Evolutionary conservation across 2,113 vertebrate genomes (phyloP), one percentile per base, ranked within the genome.

Genomic region (Stigmatopora argus): DNA sequence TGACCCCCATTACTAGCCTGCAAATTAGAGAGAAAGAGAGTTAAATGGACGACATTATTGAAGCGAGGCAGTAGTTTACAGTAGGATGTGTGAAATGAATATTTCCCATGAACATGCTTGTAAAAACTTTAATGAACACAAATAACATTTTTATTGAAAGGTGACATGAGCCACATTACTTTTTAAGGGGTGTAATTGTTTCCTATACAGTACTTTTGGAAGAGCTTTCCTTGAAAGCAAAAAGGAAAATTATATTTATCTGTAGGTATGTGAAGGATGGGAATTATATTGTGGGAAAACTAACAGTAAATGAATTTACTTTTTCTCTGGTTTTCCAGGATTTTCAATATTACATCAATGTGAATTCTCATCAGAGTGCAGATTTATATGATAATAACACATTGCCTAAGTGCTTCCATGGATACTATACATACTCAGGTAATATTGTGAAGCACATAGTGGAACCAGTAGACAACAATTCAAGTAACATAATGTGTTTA

Each of bases 1-100:
- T 97, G 95, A 78, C 93, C 94, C 0, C 95, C 95, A 0, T 97
- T 97, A 85, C 94, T 97, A 75, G 94, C 90, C 96, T 98, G 79
- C 31, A 49, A 34, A 73, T 66, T 64, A 71, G 61, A 64, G 41
- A 58, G 53, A 26, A 41, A 83, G 90, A 0, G 88, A 92, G 38
- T 87, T 56, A 26, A 59, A 23, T 60, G 8, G 44, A 94, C 56
- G n/a, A 3, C 18, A 13, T 7, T 12, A 19, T 61, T 45, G 62
- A 19, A 47, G 26, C 26, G 8, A 64, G 47, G 18, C 45, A 49
- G 1, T 64, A 19, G 14, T 45, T 34, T 38, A 67, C 45, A 69
- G 56, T n/a, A 57, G 41, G 10, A 47, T 13, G 38, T 12, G 26
- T 41, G 31, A 41, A 59, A 38, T 41, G 2, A 52, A 52, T 52